Evolutionary conservation across 1,140 invertebrate genomes (phyloP).

Genomic region (Zaprionus taronus): DNA sequence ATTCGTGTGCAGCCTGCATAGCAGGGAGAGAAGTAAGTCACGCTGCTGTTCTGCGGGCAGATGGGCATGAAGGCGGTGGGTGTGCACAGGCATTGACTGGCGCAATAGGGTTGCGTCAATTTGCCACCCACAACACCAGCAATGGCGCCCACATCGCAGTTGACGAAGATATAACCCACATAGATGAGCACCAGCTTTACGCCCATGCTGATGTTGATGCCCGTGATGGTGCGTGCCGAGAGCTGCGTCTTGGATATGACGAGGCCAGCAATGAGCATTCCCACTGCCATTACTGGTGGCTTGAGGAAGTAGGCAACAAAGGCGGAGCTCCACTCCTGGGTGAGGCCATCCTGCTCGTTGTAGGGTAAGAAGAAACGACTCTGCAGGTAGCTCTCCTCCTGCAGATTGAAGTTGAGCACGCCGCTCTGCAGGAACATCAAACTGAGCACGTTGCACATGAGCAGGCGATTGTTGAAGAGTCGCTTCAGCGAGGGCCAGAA

Average conservation of each 20-base stretch:
- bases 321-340: conserved; percentile 86
- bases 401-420: conserved; percentile 85
- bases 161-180: conserved; percentile 86
- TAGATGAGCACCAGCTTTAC: conserved; percentile 85
- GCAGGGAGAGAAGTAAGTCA: conserved; percentile 89
- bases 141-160: conserved; percentile 86
- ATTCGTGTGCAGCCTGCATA: conserved; percentile 87
- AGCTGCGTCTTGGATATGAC: conserved; percentile 87
- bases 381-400: conserved; percentile 87
- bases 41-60: conserved; percentile 86
- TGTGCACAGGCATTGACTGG: conserved; percentile 87
- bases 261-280: conserved; percentile 87
- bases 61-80: conserved; percentile 88
- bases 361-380: conserved; percentile 86
- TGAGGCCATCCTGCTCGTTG: conserved; percentile 86
- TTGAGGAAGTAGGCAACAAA: conserved; percentile 86
- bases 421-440: conserved; percentile 86
- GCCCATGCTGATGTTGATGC: conserved; percentile 85
- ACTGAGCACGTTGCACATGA: conserved; percentile 87
- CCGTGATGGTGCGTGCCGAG: conserved; percentile 73
- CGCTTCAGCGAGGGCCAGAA: conserved; percentile 86
- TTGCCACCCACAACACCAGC: conserved; percentile 84
- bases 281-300: conserved; percentile 87
- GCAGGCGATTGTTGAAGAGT: conserved; percentile 87
- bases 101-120: conserved; percentile 86